Conservation (phyloP, 2,797 vertebrate species). For the Hoplostethus atlanticus region DNA sequence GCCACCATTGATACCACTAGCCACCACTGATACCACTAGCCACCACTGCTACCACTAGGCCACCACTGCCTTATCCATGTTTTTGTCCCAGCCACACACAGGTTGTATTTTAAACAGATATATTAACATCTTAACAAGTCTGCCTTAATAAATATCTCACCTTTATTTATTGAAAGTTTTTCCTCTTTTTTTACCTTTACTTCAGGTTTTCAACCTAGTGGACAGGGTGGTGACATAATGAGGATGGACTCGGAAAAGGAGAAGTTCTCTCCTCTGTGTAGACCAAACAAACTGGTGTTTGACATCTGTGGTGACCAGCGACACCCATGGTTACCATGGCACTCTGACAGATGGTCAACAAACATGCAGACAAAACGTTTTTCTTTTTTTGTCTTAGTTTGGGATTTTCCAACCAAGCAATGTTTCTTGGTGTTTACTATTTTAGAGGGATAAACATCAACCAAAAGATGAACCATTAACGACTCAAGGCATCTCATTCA, state of each 20-base stretch:
- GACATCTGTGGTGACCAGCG: constrained; percentile 43
- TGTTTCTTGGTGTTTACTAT: not conserved
- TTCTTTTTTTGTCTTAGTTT: constrained; percentile 62
- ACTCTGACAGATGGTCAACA: constrained; percentile 65
- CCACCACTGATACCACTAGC: too few relatives aligned
- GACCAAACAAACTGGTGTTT: constrained; percentile 31
- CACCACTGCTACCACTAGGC: not conserved
- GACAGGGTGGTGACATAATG: not conserved
- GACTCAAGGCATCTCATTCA: not conserved
- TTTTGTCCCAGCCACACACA: not conserved
- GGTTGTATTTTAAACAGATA: not conserved
- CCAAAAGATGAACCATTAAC: constrained; percentile 15
- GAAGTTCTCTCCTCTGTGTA: constrained; percentile 38
- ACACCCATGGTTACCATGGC: constrained; percentile 70
- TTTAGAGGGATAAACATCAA: not conserved
- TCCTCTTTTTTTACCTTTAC: not conserved
- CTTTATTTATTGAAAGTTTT: too few relatives aligned
- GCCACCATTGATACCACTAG: too few relatives aligned
- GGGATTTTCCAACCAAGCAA: constrained; percentile 66
- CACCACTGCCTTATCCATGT: not conserved
- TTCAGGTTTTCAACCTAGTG: not conserved
- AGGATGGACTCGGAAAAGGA: constrained; percentile 9
- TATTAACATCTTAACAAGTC: not conserved
- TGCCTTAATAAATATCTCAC: not conserved
- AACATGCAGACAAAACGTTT: constrained; percentile 55